Evolutionary conservation across 2,888 invertebrate genomes (phyloP).

Genomic region (Andrena chrysosceles): DNA sequence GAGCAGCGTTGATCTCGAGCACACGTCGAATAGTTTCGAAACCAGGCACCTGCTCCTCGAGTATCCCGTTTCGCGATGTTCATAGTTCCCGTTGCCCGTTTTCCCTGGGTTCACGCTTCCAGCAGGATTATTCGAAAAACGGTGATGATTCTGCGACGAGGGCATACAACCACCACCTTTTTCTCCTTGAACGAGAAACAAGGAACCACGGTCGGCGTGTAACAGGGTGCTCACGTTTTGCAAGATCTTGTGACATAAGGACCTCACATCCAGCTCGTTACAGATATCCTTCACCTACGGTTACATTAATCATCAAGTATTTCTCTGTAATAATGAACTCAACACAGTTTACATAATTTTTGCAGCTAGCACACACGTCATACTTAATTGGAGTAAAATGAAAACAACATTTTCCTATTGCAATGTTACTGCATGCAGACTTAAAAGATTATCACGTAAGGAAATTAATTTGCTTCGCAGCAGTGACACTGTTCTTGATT

Average conservation of each 20-base stretch:
- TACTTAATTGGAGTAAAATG: not conserved
- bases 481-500: too few relatives aligned
- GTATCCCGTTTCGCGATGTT: conserved; percentile 65
- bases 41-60: conserved; percentile 90
- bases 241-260: conserved; percentile 97
- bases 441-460: too few relatives aligned
- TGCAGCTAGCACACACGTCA: too few relatives aligned
- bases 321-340: too few relatives aligned
- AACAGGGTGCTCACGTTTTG: conserved; percentile 97
- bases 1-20: conserved; percentile 95
- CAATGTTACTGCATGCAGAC: too few relatives aligned
- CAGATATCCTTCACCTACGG: conserved; percentile 96
- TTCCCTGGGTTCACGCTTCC: conserved; percentile 40
- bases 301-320: not conserved
- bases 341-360: too few relatives aligned
- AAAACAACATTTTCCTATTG: not conserved
- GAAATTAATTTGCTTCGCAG: too few relatives aligned
- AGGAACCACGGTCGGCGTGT: conserved; percentile 96
- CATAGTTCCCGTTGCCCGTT: conserved; percentile 55
- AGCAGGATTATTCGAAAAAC: conserved; percentile 38
- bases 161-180: conserved; percentile 84
- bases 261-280: conserved; percentile 97
- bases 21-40: conserved; percentile 97
- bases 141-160: conserved; percentile 79
- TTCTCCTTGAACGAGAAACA: conserved; percentile 95